Base-by-base conservation (phyloP, 2,113 vertebrate genomes). In the Oryzias curvinotus region DNA sequence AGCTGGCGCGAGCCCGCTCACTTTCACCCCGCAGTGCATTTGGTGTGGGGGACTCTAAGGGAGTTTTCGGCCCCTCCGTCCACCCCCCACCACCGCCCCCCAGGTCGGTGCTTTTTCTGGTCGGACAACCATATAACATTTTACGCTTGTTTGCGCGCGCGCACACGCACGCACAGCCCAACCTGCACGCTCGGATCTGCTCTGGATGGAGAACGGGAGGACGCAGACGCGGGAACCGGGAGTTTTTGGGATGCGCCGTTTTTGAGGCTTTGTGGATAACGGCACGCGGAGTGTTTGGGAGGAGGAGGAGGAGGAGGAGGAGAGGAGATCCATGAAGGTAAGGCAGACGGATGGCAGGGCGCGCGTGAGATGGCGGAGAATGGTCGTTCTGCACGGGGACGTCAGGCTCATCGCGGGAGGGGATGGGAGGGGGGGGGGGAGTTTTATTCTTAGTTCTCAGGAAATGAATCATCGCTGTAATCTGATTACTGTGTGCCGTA, bases 271-370 rank as follows among this genome's bases (percentile, higher is more conserved):
- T 8, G 36, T 12, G 36, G 36, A 36, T 36, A 36, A 2, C 8
- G 8, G 10, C 36, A 10, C 36, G 36, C 36, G 36, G 30, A 36
- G 30, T 10, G 30, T 8, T 36, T 10, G 30, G 36, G 36, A 36
- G 36, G 36, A 36, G 36, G 36, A 36, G 8, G 2, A 8, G 10
- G 30, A 36, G 36, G 8, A 36, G 65, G 65, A 30, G n/a, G 61
- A 81, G 64, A 21, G 66, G 36, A 61, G 62, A 76, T 78, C 65
- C 76, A 80, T 85, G 73, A 80, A 71, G 84, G 84, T 85, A 62
- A 83, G 81, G 53, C 50, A 25, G 59, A 66, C 62, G 64, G 74
- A 78, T 71, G 19, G 59, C 68, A 61, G 62, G 49, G 62, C 68
- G 78, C 48, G 73, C 51, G 71, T 46, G 79, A 42, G 71, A 65